These are phyloP conservation scores for Endotricha flammealis DNA, from an alignment of 2,888 invertebrate species.

Conservation along the genomic window DNA sequence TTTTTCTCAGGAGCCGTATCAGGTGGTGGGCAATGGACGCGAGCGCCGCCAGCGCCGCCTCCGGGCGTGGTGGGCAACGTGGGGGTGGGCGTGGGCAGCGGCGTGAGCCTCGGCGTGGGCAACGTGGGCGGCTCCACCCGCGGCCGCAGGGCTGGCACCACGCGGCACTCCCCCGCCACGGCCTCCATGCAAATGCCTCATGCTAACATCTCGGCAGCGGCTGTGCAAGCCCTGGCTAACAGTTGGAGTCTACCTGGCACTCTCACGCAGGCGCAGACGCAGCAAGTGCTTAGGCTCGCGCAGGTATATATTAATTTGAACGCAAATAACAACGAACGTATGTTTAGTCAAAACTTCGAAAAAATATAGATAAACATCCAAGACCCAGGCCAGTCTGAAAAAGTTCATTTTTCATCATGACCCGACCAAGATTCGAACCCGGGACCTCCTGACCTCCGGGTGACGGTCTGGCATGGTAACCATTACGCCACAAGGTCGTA, in stretches of 20 bases:
- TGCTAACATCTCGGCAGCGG: slow-evolving; percentile 54
- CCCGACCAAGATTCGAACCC: too few species aligned
- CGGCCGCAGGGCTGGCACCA: slow-evolving; percentile 46
- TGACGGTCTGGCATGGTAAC: too few species aligned
- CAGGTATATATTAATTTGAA: slow-evolving; percentile 42
- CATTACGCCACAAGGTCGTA: too few species aligned
- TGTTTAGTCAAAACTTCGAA: too few species aligned
- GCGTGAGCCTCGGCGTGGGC: slow-evolving; percentile 33
- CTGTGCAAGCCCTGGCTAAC: slow-evolving; percentile 64
- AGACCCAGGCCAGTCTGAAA: too few species aligned
- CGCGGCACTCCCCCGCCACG: slow-evolving; percentile 49
- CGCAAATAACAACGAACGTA: neutral
- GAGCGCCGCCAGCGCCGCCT: slow-evolving; percentile 86
- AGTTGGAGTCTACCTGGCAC: slow-evolving; percentile 57
- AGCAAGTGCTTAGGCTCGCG: slow-evolving; percentile 70
- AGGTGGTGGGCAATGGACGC: slow-evolving; percentile 86
- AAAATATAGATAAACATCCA: too few species aligned
- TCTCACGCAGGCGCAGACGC: slow-evolving; percentile 68
- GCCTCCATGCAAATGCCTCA: slow-evolving; percentile 65
- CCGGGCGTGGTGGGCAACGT: slow-evolving; percentile 48
- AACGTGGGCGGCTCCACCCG: slow-evolving; percentile 44
- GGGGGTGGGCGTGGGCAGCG: slow-evolving; percentile 31
- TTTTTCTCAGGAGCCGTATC: slow-evolving; percentile 46
- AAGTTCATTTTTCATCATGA: too few species aligned
- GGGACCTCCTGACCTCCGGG: too few species aligned